These are phyloP conservation scores for Datnioides undecimradiatus DNA, from an alignment of 2,113 vertebrate species.

Conservation along the genomic window DNA sequence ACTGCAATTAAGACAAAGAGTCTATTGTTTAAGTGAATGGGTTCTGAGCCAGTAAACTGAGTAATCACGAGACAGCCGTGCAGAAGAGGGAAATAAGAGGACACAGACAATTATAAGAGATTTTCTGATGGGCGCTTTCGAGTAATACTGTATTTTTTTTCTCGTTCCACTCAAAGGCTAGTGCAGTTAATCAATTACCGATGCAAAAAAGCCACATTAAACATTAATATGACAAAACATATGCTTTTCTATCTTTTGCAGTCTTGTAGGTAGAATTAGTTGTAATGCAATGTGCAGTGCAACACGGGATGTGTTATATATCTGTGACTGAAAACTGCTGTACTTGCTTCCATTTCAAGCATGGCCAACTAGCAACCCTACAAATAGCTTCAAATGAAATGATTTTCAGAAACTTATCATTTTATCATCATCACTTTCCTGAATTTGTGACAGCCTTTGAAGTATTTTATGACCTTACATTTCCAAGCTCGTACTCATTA, in stretches of 20 bases:
- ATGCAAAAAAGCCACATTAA: slow-evolving; percentile 1
- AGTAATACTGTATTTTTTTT: slow-evolving; percentile 1
- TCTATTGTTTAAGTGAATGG: slow-evolving; percentile 46
- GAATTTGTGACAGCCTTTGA: slow-evolving; percentile 38
- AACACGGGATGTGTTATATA: slow-evolving; percentile 22
- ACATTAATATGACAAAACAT: slow-evolving; percentile 11
- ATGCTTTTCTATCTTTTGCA: slow-evolving; percentile 15
- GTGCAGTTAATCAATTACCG: slow-evolving; percentile 17
- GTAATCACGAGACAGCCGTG: slow-evolving; percentile 39
- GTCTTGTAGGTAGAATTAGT: slow-evolving; percentile 12
- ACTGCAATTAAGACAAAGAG: slow-evolving; percentile 50
- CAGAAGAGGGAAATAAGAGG: slow-evolving; percentile 27
- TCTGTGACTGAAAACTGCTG: slow-evolving; percentile 65
- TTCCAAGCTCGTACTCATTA: slow-evolving; percentile 51
- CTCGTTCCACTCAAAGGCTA: slow-evolving; percentile 2
- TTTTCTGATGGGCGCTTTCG: slow-evolving; percentile 18
- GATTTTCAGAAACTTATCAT: background rate
- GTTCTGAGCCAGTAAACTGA: slow-evolving; percentile 60
- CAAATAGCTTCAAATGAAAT: slow-evolving; percentile 10
- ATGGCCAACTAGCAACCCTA: slow-evolving; percentile 17
- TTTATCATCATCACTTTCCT: slow-evolving; percentile 19
- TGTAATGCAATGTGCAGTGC: background rate
- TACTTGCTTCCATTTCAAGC: slow-evolving; percentile 57
- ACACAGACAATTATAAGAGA: slow-evolving; percentile 18
- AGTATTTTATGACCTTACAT: slow-evolving; percentile 20